Percentiles rank a stretch among this genome's conserved stretches.
Conservation (phyloP, 2,113 vertebrate species). For the Jaculus jaculus region DNA sequence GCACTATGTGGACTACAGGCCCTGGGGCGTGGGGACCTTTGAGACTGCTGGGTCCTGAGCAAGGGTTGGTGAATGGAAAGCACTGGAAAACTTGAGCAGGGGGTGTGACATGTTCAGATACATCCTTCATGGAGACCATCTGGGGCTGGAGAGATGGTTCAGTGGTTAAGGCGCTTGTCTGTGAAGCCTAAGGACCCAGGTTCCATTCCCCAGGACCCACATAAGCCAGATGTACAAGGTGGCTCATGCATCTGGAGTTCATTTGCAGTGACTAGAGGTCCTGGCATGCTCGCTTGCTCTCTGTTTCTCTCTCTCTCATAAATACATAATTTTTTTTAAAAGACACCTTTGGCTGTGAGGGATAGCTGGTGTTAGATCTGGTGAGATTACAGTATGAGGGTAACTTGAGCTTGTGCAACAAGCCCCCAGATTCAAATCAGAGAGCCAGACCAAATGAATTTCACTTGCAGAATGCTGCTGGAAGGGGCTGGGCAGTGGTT, state of each 20-base stretch:
- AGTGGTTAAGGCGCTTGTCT: no score
- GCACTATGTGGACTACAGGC: not conserved
- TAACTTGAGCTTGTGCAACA: accelerated
- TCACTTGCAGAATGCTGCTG: not conserved
- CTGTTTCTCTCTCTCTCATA: no score
- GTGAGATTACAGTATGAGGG: not conserved
- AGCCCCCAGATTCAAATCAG: not conserved
- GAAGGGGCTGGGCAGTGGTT: not conserved
- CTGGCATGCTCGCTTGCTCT: no score
- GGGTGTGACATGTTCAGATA: not conserved
- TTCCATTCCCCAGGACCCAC: no score
- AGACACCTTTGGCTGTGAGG: not conserved
- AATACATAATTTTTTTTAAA: no score
- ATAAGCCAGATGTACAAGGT: no score
- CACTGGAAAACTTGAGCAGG: not conserved
- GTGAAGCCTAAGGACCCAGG: no score
- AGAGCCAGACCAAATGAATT: not conserved
- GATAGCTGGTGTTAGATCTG: no score
- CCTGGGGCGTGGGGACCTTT: not conserved
- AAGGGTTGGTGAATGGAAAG: not conserved
- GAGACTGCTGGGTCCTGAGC: not conserved
- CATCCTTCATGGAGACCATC: not conserved
- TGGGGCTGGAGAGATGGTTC: no score
- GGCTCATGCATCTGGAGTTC: no score
- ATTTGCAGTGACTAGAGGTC: no score